Conservation (phyloP, 2,797 vertebrate species). For the Oreortyx pictus region DNA sequence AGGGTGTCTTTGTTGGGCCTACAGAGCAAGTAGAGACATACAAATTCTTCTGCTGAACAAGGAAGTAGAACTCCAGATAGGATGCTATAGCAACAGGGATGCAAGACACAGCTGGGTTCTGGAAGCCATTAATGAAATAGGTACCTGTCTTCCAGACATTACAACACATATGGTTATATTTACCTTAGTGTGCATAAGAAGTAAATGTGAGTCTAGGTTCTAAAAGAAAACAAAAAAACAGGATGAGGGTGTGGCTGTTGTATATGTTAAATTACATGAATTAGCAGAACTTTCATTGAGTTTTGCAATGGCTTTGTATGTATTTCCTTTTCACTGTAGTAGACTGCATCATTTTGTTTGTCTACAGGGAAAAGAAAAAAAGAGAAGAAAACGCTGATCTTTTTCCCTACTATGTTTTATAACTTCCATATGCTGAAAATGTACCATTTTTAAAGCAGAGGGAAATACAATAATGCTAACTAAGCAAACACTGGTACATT, state of each 20-base stretch:
- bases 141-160: not conserved
- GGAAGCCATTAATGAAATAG: not conserved
- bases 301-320: not conserved
- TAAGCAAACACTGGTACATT: not conserved
- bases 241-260: not conserved
- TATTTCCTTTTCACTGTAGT: not conserved
- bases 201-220: not conserved
- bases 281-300: not conserved
- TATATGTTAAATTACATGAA: not conserved
- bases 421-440: not conserved
- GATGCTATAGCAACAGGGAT: not conserved
- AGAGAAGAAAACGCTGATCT: not conserved
- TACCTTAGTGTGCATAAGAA: not conserved
- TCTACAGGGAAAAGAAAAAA: not conserved
- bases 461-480: not conserved
- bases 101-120: not conserved
- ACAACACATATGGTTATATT: fast-evolving
- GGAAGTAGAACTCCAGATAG: not conserved
- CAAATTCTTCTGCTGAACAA: not conserved
- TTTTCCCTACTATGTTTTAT: not conserved
- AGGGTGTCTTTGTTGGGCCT: not conserved
- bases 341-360: not conserved
- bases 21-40: not conserved
- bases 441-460: not conserved
- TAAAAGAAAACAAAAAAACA: not conserved